These are phyloP conservation scores for Daktulosphaira vitifoliae DNA, from an alignment of 1,140 invertebrate genomes.

Conservation along the genomic window DNA sequence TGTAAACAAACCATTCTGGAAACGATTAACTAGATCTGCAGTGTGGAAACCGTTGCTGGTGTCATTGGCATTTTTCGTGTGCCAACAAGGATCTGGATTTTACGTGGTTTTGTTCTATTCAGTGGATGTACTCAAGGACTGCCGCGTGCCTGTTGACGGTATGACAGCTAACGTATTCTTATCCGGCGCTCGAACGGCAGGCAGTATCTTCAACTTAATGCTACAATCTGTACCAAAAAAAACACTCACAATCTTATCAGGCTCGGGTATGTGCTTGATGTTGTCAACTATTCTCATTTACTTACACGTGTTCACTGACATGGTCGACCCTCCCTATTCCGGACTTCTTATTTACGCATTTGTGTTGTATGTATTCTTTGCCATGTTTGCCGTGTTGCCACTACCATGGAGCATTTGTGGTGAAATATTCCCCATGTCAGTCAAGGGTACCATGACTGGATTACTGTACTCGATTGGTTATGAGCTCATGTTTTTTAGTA, in stretches of 20 bases:
- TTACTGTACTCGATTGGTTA: constrained; percentile 50
- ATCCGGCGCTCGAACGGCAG: background rate
- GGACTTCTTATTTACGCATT: constrained; percentile 6
- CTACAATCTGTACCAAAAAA: background rate
- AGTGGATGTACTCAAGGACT: constrained; percentile 49
- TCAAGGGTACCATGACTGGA: constrained; percentile 47
- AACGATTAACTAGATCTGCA: constrained; percentile 30
- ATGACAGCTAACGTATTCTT: constrained; percentile 6
- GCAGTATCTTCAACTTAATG: background rate
- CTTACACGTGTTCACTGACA: background rate
- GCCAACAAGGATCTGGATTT: constrained; percentile 52
- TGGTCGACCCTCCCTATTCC: background rate
- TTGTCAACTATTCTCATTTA: background rate
- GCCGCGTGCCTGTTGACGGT: constrained; percentile 39
- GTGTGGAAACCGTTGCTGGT: constrained; percentile 48
- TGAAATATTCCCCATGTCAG: constrained; percentile 44
- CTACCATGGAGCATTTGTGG: constrained; percentile 43
- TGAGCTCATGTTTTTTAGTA: constrained; percentile 46
- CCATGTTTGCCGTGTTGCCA: constrained; percentile 43
- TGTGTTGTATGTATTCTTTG: constrained; percentile 43
- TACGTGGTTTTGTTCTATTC: constrained; percentile 63
- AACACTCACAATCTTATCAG: background rate
- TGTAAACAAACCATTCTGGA: background rate
- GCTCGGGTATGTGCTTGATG: constrained; percentile 9
- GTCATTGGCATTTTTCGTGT: constrained; percentile 46